Base-by-base conservation (phyloP, 2,113 vertebrate species). In the Syngnathus typhle region DNA sequence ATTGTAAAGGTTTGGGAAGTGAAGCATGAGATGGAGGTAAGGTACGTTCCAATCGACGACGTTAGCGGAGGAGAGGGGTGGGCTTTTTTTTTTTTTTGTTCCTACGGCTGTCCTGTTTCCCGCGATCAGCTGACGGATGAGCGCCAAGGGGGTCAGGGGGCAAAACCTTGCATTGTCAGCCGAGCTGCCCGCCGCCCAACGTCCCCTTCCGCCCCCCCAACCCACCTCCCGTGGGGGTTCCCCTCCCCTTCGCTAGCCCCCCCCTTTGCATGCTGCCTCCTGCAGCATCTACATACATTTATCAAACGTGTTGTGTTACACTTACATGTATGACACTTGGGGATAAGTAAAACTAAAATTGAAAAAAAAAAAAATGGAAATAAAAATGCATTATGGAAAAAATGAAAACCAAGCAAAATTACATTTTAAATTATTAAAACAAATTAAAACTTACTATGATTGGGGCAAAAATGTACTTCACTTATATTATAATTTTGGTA, bases 71-170 rank as follows among this genome's bases (percentile, higher is more conserved):
- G 60, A 62, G 38, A 43, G 15, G 61, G 55, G 60, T 47, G 76
- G 75, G 27, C 27, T 32, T 32, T 32, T 32, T 32, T 3, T 23
- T 60, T 43, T 32, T 46, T 65, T 49, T 72, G 55, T 65, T 60
- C 60, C 70, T 59, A 60, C 13, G 68, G 78, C 69, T 75, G 83
- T 76, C 82, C 55, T 74, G 69, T 86, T 85, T 84, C 80, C 81
- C 71, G 77, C 73, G 75, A 88, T 89, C 88, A 88, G 87, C 87
- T 89, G 88, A 89, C 7, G 76, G 78, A 89, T 88, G 87, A 89
- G 84, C 55, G 49, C 60, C 67, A 76, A 70, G 43, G 79, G 88
- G 84, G 87, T 83, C 87, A 70, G 73, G 88, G 88, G 88, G 36
- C 84, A 84, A 58, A 85, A 75, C 79, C 82, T 81, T 85, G 88